Percentiles rank a stretch among this genome's conserved stretches.
These are phyloP conservation scores for Thereuonema tuberculata DNA, from an alignment of 1,140 invertebrate genomes.

Conservation along the genomic window DNA sequence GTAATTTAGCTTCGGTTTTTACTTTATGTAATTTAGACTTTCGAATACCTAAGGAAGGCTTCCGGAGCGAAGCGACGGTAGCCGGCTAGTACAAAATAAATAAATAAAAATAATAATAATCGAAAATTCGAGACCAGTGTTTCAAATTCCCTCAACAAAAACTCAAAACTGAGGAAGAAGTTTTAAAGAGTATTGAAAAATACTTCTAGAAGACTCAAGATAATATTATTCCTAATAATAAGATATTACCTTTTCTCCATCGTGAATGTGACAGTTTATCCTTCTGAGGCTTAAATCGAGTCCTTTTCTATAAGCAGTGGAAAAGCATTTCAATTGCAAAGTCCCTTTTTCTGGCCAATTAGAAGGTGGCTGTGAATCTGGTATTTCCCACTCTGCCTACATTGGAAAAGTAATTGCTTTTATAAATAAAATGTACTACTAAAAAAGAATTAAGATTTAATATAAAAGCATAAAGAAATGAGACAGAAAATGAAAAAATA, in stretches of 20 bases:
- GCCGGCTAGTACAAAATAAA: no score
- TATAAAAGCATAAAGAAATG: no score
- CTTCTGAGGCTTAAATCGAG: conserved; percentile 62
- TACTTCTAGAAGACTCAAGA: neutral
- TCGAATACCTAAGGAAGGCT: no score
- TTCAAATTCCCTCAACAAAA: neutral
- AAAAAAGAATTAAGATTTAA: no score
- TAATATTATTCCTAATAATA: neutral
- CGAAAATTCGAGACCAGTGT: no score
- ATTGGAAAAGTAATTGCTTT: no score
- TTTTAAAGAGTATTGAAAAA: neutral
- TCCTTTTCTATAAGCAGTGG: conserved; percentile 64
- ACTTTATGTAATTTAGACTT: no score
- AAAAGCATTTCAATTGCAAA: conserved; percentile 58
- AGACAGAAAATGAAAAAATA: no score
- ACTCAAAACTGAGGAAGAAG: neutral
- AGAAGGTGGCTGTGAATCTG: conserved; percentile 37
- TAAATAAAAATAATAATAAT: no score
- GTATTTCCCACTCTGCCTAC: conserved; percentile 57
- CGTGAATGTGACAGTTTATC: conserved; percentile 50
- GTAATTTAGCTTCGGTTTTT: no score
- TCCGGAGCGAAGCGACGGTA: no score
- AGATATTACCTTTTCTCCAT: conserved; percentile 50
- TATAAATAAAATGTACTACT: no score
- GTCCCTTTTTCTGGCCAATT: conserved; percentile 62